Evolutionary conservation across 2,797 vertebrate genomes (phyloP).

Genomic region (Ptychadena robeensis): DNA sequence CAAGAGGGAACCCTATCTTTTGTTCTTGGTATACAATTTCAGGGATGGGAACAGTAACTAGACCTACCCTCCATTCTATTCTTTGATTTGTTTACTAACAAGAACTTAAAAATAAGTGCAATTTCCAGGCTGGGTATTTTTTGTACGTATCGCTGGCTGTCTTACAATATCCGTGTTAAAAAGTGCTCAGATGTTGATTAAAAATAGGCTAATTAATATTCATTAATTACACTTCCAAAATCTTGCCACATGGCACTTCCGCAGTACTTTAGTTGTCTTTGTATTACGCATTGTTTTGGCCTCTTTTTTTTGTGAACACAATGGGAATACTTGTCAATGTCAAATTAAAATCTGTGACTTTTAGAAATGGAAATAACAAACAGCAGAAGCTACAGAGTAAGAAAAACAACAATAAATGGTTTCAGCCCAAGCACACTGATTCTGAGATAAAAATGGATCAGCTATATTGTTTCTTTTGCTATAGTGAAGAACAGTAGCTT

Average conservation of each 20-base stretch:
- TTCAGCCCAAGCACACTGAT: not conserved
- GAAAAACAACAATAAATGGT: not conserved
- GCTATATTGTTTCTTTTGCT: not conserved
- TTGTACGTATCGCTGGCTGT: not conserved
- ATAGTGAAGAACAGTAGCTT: not conserved
- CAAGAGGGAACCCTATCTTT: too few relatives aligned
- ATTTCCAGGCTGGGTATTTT: not conserved
- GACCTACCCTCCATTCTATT: too few relatives aligned
- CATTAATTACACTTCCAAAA: slow-evolving; percentile 36
- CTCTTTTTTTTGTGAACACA: slow-evolving; percentile 11
- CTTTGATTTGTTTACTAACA: too few relatives aligned
- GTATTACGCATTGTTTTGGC: slow-evolving; percentile 29
- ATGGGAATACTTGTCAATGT: slow-evolving; percentile 39
- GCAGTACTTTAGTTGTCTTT: slow-evolving; percentile 19
- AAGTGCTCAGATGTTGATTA: slow-evolving; percentile 29
- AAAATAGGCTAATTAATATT: slow-evolving; percentile 32
- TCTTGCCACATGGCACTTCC: slow-evolving; percentile 20
- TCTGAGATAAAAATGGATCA: too few relatives aligned
- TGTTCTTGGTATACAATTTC: too few relatives aligned
- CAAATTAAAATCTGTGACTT: not conserved
- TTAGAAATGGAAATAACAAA: not conserved
- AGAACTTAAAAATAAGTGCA: not conserved
- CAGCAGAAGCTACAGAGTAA: not conserved
- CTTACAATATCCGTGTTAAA: slow-evolving; percentile 18
- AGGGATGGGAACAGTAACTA: too few relatives aligned